Percentiles rank a stretch among this genome's conserved stretches.
Conservation (phyloP, 35 echinoderm and acorn worm genomes). For the Acanthaster planci region DNA sequence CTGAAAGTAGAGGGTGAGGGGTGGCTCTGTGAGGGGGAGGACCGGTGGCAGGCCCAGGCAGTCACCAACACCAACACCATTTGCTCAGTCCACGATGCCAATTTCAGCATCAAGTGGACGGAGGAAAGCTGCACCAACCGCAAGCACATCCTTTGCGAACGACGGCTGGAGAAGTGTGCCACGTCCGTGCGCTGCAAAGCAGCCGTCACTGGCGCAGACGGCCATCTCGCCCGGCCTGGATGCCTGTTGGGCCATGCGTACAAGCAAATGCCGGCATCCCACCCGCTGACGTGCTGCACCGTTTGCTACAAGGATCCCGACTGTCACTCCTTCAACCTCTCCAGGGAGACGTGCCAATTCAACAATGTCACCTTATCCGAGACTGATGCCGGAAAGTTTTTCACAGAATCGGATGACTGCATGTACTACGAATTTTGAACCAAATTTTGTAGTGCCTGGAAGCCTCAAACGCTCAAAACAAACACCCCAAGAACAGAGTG, state of each 20-base stretch:
- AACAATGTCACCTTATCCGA: neutral
- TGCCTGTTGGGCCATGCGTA: neutral
- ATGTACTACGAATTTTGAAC: neutral
- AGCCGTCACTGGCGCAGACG: neutral
- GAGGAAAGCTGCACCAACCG: neutral
- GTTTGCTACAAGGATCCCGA: neutral
- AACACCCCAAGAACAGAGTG: neutral
- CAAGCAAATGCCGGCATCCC: neutral
- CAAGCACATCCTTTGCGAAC: neutral
- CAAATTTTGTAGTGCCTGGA: neutral
- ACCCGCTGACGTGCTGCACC: neutral
- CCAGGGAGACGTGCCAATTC: neutral
- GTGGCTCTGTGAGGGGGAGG: neutral
- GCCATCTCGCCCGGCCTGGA: neutral
- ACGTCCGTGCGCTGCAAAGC: neutral
- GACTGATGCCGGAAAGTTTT: neutral
- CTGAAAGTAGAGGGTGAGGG: neutral
- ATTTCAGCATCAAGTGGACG: neutral
- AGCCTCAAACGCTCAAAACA: too few relatives aligned
- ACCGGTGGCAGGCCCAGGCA: neutral
- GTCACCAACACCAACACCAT: neutral
- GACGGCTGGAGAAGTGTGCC: neutral
- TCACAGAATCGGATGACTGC: neutral
- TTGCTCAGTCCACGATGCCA: neutral
- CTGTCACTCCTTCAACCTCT: neutral